Evolutionary conservation across 2,113 vertebrate species (phyloP).

Genomic region (Meleagris gallopavo): DNA sequence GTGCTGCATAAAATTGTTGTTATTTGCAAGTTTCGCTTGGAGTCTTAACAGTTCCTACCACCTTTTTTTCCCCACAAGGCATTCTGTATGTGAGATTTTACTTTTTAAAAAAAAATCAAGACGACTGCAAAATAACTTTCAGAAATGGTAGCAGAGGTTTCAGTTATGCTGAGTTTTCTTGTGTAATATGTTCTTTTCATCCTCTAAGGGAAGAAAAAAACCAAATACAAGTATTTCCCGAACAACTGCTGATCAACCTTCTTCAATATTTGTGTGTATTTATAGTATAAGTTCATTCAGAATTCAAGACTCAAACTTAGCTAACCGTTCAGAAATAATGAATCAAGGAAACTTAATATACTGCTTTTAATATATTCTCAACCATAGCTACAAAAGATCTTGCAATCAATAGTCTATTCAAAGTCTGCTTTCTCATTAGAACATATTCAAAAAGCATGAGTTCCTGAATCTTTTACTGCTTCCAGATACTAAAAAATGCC

Average conservation of each 20-base stretch:
- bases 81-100: background rate
- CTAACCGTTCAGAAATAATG: background rate
- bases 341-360: background rate
- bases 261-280: background rate
- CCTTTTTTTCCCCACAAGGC: background rate
- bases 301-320: background rate
- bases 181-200: background rate
- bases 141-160: background rate
- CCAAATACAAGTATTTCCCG: background rate
- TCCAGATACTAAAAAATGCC: background rate
- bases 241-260: background rate
- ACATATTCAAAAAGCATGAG: background rate
- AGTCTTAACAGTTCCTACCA: background rate
- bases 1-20: background rate
- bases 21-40: background rate
- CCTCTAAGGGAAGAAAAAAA: background rate
- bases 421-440: background rate
- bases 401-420: background rate
- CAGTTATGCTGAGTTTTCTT: background rate
- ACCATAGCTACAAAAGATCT: background rate
- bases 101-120: background rate
- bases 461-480: background rate
- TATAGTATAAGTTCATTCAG: background rate
- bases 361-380: background rate
- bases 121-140: too few relatives aligned